Evolutionary conservation across 2,797 vertebrate species (phyloP).

Genomic region (Amniataba percoides): DNA sequence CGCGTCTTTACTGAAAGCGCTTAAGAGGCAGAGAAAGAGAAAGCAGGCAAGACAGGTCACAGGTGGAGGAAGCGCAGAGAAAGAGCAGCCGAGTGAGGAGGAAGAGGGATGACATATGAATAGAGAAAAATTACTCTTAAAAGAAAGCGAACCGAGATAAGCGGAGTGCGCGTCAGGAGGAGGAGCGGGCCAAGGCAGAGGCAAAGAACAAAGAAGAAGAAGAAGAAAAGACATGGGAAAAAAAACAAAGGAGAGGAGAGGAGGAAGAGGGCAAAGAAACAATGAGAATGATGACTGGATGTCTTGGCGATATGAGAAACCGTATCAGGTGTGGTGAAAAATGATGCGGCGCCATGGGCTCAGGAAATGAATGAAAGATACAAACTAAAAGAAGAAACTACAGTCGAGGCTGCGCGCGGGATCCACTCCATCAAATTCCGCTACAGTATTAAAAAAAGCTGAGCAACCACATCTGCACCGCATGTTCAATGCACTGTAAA

Average conservation of each 20-base stretch:
- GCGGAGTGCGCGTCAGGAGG: constrained; percentile 22
- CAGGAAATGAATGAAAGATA: constrained; percentile 53
- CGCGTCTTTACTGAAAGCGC: constrained; percentile 26
- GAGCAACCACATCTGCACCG: constrained; percentile 21
- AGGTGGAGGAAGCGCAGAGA: constrained; percentile 18
- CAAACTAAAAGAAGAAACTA: constrained; percentile 39
- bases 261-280: constrained; percentile 42
- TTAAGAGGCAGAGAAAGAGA: constrained; percentile 20
- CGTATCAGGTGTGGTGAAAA: constrained; percentile 55
- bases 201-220: constrained; percentile 47
- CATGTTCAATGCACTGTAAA: constrained; percentile 7
- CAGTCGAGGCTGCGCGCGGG: constrained; percentile 25
- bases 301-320: constrained; percentile 59
- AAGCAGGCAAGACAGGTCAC: constrained; percentile 19
- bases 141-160: constrained; percentile 33
- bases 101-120: constrained; percentile 35
- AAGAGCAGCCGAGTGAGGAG: constrained; percentile 26
- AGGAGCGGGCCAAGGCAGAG: constrained; percentile 37
- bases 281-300: constrained; percentile 60
- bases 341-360: constrained; percentile 41
- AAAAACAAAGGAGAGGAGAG: constrained; percentile 31
- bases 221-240: constrained; percentile 32
- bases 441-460: constrained; percentile 41
- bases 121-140: constrained; percentile 25
- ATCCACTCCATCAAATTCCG: constrained; percentile 43